Evolutionary conservation across 1,140 invertebrate species (phyloP), one percentile per base, ranked within the genome.

Genomic region (Bombus ignitus): DNA sequence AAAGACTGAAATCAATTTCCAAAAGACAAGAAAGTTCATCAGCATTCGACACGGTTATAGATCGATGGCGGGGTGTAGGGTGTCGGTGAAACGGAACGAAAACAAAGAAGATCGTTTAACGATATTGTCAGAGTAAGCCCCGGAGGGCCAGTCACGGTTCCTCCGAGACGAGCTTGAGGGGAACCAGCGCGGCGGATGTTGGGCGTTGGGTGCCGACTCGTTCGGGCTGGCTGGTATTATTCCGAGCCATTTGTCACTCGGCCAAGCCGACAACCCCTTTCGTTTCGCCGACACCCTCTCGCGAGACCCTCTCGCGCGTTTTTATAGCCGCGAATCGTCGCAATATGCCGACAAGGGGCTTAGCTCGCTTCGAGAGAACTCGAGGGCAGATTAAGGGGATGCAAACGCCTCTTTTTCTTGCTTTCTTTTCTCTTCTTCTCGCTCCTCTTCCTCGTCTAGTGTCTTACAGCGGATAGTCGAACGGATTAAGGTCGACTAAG

Each of bases 201-300:
- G 87, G 89, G 91, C 89, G 91, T 91, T 92, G 92, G 92, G 86
- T 91, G 89, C 89, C 89, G 91, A 87, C 88, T 77, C 91, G 91
- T 92, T 92, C 91, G 90, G 89, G 89, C 91, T 93, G 92, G 92
- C 92, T 93, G 94, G 93, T 94, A 95, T 95, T 95, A 95, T 95
- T 95, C 94, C 95, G 88, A 95, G 92, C 95, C 94, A 95, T 95
- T 95, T 95, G 94, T 95, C 95, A 95, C 93, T 93, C 87, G 92
- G 90, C 89, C 92, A 92, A 92, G 82, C 87, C 87, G 89, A 91
- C 91, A 93, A 94, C 94, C 94, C 94, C 94, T 95, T 95, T 94
- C 92, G 88, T 90, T 92, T 93, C 92, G 91, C 66, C 93, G 92
- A 85, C 88, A 88, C 86, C 87, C 87, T 80, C 77, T 76, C 86